A percentile compares a stretch with the other conserved stretches of the same genome.
phyloP scores from a whole-genome alignment of 1,140 invertebrate genomes.

The Lasioglossum baleicum region DNA sequence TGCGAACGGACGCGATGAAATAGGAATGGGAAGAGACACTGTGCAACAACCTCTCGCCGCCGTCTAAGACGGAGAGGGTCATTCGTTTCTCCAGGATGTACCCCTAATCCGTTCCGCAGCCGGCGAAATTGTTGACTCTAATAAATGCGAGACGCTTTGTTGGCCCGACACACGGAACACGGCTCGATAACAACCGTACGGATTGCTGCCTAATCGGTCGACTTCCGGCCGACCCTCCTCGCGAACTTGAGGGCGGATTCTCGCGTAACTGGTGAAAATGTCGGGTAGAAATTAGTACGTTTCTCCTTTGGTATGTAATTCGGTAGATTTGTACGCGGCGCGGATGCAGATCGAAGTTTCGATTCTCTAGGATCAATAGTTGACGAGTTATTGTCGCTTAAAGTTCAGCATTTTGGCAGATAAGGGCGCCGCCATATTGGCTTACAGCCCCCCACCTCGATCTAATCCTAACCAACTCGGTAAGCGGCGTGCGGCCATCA shows the following conservation, averaged over 20 bases:
- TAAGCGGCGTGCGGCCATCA: too few species aligned
- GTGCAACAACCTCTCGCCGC: background rate
- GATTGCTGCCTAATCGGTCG: background rate
- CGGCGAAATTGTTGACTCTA: slow-evolving; percentile 41
- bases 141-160: slow-evolving; percentile 44
- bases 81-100: slow-evolving; percentile 35
- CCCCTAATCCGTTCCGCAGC: slow-evolving; percentile 35
- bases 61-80: slow-evolving; percentile 17
- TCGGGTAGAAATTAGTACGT: too few species aligned
- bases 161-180: background rate
- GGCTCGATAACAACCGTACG: background rate
- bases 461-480: too few species aligned
- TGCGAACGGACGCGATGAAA: slow-evolving; percentile 4
- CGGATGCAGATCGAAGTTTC: too few species aligned
- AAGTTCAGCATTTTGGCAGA: too few species aligned
- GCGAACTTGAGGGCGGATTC: background rate
- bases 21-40: slow-evolving; percentile 10
- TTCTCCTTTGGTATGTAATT: too few species aligned
- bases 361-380: too few species aligned
- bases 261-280: too few species aligned
- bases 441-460: too few species aligned
- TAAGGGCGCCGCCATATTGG: too few species aligned
- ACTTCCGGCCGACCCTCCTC: background rate
- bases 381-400: too few species aligned
- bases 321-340: too few species aligned